Base-by-base conservation (phyloP, 2,797 vertebrate genomes). In the Pseudochirops cupreus region DNA sequence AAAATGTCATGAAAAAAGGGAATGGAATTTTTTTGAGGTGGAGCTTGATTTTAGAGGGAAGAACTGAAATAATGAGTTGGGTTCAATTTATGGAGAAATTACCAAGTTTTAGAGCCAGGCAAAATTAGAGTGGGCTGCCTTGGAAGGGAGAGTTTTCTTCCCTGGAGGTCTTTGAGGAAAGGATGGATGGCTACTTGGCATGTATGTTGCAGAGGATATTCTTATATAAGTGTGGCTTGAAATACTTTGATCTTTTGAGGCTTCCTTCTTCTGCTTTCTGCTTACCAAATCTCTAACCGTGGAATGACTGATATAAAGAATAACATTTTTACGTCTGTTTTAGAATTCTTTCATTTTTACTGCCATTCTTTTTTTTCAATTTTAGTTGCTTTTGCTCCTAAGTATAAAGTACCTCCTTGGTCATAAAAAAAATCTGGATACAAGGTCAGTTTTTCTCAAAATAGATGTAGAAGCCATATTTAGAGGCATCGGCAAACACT, bases 361-460 rank as follows among this genome's bases (percentile, higher is more conserved):
- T 92, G 89, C 94, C 93, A 91, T 57, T 92, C 90, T 53, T 46
- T 91, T 91, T 94, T 87, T 59, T 87, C 50, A n/a, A 28, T 62
- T 90, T n/a, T 92, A 93, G 56, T 74, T n/a, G 55, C 89, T 93
- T 56, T 5, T 11, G 33, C 94, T 92, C 93, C 94, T 93, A 91
- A 96, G 59, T 67, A 92, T 90, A 91, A 93, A 59, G 92, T 39
- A 50, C 55, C 95, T 95, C 3, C 91, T 95, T 92, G 62, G 93
- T 87, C 92, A 93, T 33, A 0, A 26, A 55, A 46, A 26, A 55
- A 18, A 46, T 50, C 82, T 87, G 56, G 54, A 90, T 90, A 89
- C 33, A 62, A 0, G 31, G 62, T 90, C 94, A 94, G 9, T 46
- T 92, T 92, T 94, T 93, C 74, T 74, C 50, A 53, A 7, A 3